Evolutionary conservation across 2,797 vertebrate genomes (phyloP), one percentile per base, ranked within the genome.

Genomic region (Esox lucius): DNA sequence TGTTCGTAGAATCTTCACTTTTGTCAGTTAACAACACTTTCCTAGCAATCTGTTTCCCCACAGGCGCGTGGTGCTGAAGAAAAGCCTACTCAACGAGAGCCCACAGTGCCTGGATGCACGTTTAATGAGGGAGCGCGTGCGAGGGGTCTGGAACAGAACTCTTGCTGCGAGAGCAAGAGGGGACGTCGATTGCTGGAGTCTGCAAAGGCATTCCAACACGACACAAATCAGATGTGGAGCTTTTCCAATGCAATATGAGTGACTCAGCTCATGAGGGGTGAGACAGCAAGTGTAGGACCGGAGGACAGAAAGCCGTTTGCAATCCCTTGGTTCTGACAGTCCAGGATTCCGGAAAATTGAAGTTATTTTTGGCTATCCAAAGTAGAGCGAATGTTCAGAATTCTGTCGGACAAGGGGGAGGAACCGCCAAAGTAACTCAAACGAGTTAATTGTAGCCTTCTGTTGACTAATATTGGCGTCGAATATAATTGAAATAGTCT

Each of bases 121-220:
- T 73, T 56, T 73, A 70, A 69, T 51, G 72, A 53, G 72, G 68
- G 76, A 70, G 61, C 22, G 69, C 69, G 69, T 48, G 19, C n/a
- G 24, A 26, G 31, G 56, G 62, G 39, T 68, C 71, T 64, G 62
- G 61, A 68, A 53, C 70, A 24, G 48, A 70, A 51, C 48, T 31
- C 68, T 17, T 9, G 22, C 48, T 53, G 24, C 46, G 68, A 49
- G 68, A 28, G 48, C 46, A n/a, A n/a, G n/a, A n/a, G n/a, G n/a
- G n/a, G n/a, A n/a, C 16, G 13, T 68, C 65, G 39, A 17, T 53
- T 68, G 39, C 33, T 35, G 64, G 24, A 68, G 73, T 67, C 31
- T 22, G 64, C 46, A 67, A 33, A 68, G 64, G 26, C 46, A 35
- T 65, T 68, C 22, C 69, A 70, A 12, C 69, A 51, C 73, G 35